Base-by-base conservation (phyloP, 2,888 invertebrate genomes). In the Conchocele bisecta region DNA sequence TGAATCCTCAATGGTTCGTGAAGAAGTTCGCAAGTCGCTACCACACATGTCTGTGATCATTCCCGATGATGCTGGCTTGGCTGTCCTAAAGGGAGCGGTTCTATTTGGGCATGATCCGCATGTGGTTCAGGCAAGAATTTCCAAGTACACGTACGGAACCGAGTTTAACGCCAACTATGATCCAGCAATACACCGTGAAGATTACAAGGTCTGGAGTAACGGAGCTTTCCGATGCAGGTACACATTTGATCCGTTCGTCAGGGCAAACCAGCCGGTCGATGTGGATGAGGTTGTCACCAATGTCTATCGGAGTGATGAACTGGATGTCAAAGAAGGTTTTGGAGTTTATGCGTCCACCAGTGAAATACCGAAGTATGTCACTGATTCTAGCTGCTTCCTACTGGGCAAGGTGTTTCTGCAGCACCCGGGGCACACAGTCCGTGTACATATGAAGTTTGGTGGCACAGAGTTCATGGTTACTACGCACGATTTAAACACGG, bases 71-170 rank as follows among this genome's bases (percentile, higher is more conserved):
- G 61, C 75, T n/a, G 71, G 67, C 6, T 28, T 75, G 15, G 67
- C 61, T 9, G 67, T 75, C 5, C 37, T 75, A 17, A 75, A 75
- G 28, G 75, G 75, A 15, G 75, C 71, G 22, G 67, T 75, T 11
- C 51, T 70, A 15, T 71, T 39, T 58, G 75, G 70, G 15, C 67
- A 67, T 26, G 59, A 50, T 33, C 66, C 75, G 6, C 50, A 44
- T 11, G 41, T 51, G 1, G 57, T 71, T 9, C 33, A 39, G 22
- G 57, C 67, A 13, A 46, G 73, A 24, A 26, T 59, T 1, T 50
- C 63, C 20, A 73, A 60, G 42, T 68, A 54, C 37, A 73, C 73
- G 6, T 73, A 73, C 26, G 75, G 75, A 6, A 35, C 63, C 15
- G 57, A 51, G 33, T 33, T 53, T 11, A 42, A 22, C 17, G 53